phyloP scores from a whole-genome alignment of 2,113 vertebrate species.

The Nyctereutes procyonoides region DNA sequence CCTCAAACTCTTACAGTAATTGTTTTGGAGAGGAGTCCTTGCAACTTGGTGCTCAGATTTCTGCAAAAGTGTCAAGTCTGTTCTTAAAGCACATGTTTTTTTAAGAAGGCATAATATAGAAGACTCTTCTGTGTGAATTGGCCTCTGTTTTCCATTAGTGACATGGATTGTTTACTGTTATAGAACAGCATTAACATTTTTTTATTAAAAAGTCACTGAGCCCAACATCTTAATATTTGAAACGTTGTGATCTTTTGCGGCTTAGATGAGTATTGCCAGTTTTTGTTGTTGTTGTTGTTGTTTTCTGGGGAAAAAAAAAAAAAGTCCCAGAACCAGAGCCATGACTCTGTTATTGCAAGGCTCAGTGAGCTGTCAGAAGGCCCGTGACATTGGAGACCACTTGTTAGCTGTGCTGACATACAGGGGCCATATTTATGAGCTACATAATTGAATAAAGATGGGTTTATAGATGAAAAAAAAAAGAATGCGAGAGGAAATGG shows the following conservation, averaged over 20 bases:
- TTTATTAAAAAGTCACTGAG: constrained; percentile 45
- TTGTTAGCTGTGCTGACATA: constrained; percentile 68
- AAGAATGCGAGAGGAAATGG: constrained; percentile 66
- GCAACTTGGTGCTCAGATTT: neutral
- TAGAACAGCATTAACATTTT: constrained; percentile 44
- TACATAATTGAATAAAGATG: constrained; percentile 84
- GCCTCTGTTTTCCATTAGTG: neutral
- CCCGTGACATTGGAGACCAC: neutral
- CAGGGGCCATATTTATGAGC: constrained; percentile 51
- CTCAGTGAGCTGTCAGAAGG: constrained; percentile 24
- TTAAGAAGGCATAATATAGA: constrained; percentile 7
- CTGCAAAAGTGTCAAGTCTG: neutral
- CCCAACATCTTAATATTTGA: constrained; percentile 22
- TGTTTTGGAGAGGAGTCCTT: neutral
- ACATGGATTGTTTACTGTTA: neutral
- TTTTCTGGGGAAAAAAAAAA: neutral
- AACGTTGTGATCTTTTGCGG: constrained; percentile 55
- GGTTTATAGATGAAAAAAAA: constrained; percentile 74
- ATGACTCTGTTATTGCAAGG: neutral
- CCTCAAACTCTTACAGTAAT: neutral
- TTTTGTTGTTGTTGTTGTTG: neutral
- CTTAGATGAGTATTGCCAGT: constrained; percentile 39
- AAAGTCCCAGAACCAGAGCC: neutral
- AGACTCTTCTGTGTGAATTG: neutral
- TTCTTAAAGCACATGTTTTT: constrained; percentile 13